phyloP scores from a whole-genome alignment of 2,888 invertebrate species.

The Lepeophtheirus nordmannii region DNA sequence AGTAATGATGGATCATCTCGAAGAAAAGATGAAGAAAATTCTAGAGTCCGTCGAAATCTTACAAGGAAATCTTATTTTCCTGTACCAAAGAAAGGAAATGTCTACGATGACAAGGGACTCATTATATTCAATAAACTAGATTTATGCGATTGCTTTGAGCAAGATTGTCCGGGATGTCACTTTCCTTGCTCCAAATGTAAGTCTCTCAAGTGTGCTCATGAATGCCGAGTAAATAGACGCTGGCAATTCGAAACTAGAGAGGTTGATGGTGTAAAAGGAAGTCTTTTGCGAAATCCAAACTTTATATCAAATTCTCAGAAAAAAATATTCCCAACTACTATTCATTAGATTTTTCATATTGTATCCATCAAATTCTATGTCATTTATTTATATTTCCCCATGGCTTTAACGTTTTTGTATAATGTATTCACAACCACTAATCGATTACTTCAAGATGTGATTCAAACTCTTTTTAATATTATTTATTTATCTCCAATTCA shows the following conservation, averaged over 20 bases:
- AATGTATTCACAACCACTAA: no score
- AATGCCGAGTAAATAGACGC: constrained; percentile 59
- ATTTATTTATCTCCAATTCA: no score
- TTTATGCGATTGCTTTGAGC: constrained; percentile 66
- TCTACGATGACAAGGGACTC: constrained; percentile 56
- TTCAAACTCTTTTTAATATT: no score
- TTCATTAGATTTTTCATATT: no score
- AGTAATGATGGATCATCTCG: constrained; percentile 2
- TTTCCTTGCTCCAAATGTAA: constrained; percentile 56
- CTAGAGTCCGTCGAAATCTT: neutral
- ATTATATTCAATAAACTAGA: constrained; percentile 49
- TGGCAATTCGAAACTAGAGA: constrained; percentile 60
- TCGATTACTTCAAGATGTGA: no score
- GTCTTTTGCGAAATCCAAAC: neutral
- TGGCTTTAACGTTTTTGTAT: no score
- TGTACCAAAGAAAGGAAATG: neutral
- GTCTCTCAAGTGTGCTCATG: constrained; percentile 59
- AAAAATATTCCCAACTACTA: no score
- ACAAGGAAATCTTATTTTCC: neutral
- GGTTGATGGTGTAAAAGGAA: constrained; percentile 48
- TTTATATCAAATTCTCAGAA: no score
- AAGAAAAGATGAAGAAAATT: neutral
- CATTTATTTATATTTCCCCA: no score
- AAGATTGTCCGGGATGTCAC: constrained; percentile 66
- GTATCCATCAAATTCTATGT: no score